Evolutionary conservation across 2,888 invertebrate species (phyloP).

Genomic region (Aspidiotus rigidus): DNA sequence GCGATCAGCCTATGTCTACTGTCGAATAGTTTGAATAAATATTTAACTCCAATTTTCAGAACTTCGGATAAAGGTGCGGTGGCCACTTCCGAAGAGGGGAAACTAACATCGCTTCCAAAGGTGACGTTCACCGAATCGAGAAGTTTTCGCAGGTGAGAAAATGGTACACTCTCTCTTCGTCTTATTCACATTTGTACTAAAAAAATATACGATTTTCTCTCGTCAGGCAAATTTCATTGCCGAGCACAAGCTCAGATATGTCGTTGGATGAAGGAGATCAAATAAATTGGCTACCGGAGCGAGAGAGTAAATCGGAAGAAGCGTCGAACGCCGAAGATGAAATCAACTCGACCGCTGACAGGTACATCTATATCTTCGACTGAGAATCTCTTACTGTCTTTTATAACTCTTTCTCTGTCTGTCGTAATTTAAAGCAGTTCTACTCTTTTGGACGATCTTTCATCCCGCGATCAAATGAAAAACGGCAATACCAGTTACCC

Average conservation of each 20-base stretch:
- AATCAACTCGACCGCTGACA: slow-evolving; percentile 18
- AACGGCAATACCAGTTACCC: slow-evolving; percentile 22
- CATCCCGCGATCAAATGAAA: slow-evolving; percentile 23
- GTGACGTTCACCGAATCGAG: slow-evolving; percentile 55
- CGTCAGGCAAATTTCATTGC: slow-evolving; percentile 63
- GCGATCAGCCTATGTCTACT: no score
- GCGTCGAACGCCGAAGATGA: slow-evolving; percentile 24
- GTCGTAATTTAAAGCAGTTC: slow-evolving; percentile 11
- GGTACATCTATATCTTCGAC: slow-evolving; percentile 10
- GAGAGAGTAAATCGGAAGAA: slow-evolving; percentile 14
- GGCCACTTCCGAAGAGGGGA: slow-evolving; percentile 3
- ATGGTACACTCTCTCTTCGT: background rate
- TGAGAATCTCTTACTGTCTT: background rate
- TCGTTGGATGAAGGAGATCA: slow-evolving; percentile 33
- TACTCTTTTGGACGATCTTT: slow-evolving; percentile 23
- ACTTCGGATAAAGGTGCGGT: background rate
- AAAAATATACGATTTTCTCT: background rate
- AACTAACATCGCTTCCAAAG: slow-evolving; percentile 42
- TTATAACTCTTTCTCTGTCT: background rate
- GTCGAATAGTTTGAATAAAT: background rate
- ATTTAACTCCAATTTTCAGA: background rate
- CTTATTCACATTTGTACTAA: background rate
- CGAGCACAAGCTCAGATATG: slow-evolving; percentile 59
- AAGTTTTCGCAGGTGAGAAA: slow-evolving; percentile 13
- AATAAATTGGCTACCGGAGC: slow-evolving; percentile 19